Evolutionary conservation across 2,113 vertebrate genomes (phyloP).

Genomic region (Cavia aperea): DNA sequence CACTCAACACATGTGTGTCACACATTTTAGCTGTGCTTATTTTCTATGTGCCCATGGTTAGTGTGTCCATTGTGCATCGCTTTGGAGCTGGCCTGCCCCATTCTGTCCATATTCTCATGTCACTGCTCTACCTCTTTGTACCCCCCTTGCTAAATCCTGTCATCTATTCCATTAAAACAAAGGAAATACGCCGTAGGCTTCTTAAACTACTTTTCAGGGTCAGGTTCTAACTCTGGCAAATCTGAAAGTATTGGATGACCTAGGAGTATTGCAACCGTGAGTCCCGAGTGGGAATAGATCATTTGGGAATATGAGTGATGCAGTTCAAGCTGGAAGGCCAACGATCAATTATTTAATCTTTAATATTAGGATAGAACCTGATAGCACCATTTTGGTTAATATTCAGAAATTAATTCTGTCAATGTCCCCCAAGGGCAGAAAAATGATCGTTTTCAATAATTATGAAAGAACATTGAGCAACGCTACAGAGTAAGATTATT

Average conservation of each 20-base stretch:
- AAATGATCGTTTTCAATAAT: neutral
- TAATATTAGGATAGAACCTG: neutral
- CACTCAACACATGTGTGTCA: slow-evolving; percentile 41
- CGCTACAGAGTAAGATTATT: neutral
- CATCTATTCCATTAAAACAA: slow-evolving; percentile 52
- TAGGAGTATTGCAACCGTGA: neutral
- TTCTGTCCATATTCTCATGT: slow-evolving; percentile 36
- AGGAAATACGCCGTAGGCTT: slow-evolving; percentile 23
- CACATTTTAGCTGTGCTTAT: slow-evolving; percentile 47
- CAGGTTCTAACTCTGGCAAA: slow-evolving; percentile 12
- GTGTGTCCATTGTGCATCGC: slow-evolving; percentile 36
- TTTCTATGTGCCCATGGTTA: slow-evolving; percentile 51
- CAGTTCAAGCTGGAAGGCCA: neutral
- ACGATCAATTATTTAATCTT: neutral
- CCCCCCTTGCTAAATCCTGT: slow-evolving; percentile 47
- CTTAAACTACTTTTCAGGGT: slow-evolving; percentile 23
- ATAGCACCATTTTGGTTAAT: neutral
- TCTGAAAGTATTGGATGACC: neutral
- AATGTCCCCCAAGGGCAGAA: neutral
- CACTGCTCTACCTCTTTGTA: slow-evolving; percentile 45
- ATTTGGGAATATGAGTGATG: neutral
- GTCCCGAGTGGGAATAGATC: too few species aligned
- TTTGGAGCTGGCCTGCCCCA: slow-evolving; percentile 30
- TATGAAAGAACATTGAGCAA: neutral
- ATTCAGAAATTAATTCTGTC: neutral